Percentiles rank a stretch among this genome's conserved stretches.
Evolutionary conservation across 2,888 invertebrate genomes (phyloP).

Genomic region (Apotomis turbidana): DNA sequence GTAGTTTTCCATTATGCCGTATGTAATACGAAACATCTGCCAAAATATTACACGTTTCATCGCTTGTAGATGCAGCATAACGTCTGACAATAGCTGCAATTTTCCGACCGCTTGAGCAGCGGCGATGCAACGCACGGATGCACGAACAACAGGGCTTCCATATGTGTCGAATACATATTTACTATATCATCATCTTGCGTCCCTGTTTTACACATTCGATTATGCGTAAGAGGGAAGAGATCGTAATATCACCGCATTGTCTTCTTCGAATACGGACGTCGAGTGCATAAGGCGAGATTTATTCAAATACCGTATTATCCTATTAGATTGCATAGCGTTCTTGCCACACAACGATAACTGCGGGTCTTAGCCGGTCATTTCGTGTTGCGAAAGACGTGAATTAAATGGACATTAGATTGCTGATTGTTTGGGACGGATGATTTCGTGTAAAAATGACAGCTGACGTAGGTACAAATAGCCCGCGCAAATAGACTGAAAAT

Average conservation of each 20-base stretch:
- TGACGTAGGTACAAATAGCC: no score
- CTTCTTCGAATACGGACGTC: conserved; percentile 3
- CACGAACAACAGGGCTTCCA: conserved; percentile 27
- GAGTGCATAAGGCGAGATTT: conserved; percentile 13
- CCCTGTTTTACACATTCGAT: not conserved
- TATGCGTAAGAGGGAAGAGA: not conserved
- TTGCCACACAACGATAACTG: conserved; percentile 26
- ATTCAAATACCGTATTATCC: conserved; percentile 37
- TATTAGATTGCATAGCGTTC: conserved; percentile 29
- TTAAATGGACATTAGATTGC: conserved; percentile 14
- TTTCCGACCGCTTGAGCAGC: conserved; percentile 54
- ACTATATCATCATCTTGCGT: not conserved
- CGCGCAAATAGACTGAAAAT: no score
- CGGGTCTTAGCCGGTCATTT: conserved; percentile 28
- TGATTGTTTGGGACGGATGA: not conserved
- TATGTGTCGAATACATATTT: conserved; percentile 24
- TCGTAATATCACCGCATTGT: not conserved
- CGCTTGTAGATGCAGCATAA: conserved; percentile 29
- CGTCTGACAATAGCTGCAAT: conserved; percentile 48
- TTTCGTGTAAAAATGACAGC: not conserved
- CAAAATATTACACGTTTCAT: conserved; percentile 29
- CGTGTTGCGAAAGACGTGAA: conserved; percentile 32
- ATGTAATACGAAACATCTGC: conserved; percentile 17
- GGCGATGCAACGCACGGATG: conserved; percentile 43
- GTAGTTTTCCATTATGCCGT: conserved; percentile 13